phyloP scores from a whole-genome alignment of 2,888 invertebrate species.

The Volucella zonaria region DNA sequence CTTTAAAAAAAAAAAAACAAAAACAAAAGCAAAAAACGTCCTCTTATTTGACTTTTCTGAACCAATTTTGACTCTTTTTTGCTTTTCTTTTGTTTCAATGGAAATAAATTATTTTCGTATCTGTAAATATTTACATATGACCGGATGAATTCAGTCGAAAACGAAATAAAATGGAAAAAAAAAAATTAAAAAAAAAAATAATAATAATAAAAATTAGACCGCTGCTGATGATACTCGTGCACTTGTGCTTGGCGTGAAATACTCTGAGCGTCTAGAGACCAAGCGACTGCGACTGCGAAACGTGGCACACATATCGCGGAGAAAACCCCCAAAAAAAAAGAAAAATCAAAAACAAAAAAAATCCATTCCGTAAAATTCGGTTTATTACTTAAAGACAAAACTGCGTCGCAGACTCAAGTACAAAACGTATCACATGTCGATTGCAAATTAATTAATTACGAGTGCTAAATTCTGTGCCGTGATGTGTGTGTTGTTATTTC shows the following conservation, averaged over 20 bases:
- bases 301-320: constrained; percentile 23
- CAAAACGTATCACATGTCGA: constrained; percentile 24
- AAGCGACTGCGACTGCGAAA: constrained; percentile 39
- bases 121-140: constrained; percentile 60
- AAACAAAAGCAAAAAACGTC: not conserved
- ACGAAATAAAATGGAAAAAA: constrained; percentile 14
- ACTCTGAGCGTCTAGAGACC: constrained; percentile 19
- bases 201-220: not conserved
- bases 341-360: not conserved
- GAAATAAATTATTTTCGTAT: constrained; percentile 40
- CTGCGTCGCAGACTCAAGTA: constrained; percentile 30
- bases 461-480: constrained; percentile 1
- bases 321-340: not conserved
- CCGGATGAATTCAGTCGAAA: constrained; percentile 25
- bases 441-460: constrained; percentile 1
- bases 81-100: not conserved
- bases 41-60: not conserved
- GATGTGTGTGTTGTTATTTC: not conserved
- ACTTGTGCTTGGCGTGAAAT: constrained; percentile 37
- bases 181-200: not conserved
- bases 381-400: constrained; percentile 29
- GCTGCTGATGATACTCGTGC: constrained; percentile 12
- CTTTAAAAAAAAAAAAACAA: not conserved
- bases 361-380: not conserved
- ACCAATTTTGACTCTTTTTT: not conserved